Evolutionary conservation across 2,797 vertebrate species (phyloP), one percentile per base, ranked within the genome.

Genomic region (Megaceryle alcyon): DNA sequence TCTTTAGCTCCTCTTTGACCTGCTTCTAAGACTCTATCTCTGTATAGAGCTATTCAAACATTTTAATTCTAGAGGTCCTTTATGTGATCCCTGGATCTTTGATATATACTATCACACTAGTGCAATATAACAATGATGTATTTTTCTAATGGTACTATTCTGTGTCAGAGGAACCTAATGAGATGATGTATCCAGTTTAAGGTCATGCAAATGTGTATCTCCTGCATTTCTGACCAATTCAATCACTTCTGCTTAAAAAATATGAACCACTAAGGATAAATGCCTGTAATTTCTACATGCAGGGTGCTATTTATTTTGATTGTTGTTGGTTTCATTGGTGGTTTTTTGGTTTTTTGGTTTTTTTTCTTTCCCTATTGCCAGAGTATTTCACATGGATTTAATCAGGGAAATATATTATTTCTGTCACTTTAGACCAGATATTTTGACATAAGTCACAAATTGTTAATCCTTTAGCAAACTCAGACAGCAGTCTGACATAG

Each of bases 391-490:
- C 77, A 57, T 22, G 14, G 43, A 88, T 96, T 88, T 91, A 89
- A 92, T 95, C 66, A 88, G 35, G 51, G 69, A 86, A 64, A 75
- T 65, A 59, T 37, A 93, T 95, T 92, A 87, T 95, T 94, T 91
- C 69, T 96, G 80, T 87, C 90, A 78, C 64, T 92, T 89, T 77
- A 91, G 82, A 82, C 28, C 76, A 87, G 86, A 83, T 81, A 94
- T 94, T 92, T 94, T 94, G 94, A 95, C 83, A 94, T 39, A 92
- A 96, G 81, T 92, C 81, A 93, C 89, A 96, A 95, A 91, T 93
- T 71, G 43, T 46, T 94, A 94, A 97, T 97, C 94, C 87, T 92
- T 94, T 75, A 92, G 76, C 61, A 95, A 96, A 91, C 69, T 56
- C 66, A 96, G 78, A 91, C 82, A 94, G 93, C 80, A 86, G 66